phyloP scores from a whole-genome alignment of 1,140 invertebrate species.

The Melipona quadrifasciata region DNA sequence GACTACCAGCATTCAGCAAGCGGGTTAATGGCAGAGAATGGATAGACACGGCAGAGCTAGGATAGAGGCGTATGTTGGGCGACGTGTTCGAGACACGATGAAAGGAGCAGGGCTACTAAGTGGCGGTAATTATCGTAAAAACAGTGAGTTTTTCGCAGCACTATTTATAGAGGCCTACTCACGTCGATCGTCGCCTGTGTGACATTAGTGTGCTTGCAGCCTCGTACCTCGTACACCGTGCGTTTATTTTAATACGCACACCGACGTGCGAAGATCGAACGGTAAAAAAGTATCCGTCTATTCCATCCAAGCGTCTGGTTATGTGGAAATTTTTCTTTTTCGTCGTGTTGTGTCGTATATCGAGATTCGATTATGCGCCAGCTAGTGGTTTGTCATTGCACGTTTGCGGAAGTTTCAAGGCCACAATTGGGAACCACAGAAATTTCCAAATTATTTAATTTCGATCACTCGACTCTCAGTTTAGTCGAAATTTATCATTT shows the following conservation, averaged over 20 bases:
- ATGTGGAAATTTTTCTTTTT: slow-evolving; percentile 64
- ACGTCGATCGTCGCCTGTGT: slow-evolving; percentile 65
- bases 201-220: slow-evolving; percentile 13
- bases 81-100: slow-evolving; percentile 43
- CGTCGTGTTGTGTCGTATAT: neutral
- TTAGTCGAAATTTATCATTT: no score
- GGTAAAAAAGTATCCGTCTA: neutral
- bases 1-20: neutral
- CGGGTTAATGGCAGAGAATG: slow-evolving; percentile 10
- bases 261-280: neutral
- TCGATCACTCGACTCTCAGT: no score
- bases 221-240: neutral
- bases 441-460: no score
- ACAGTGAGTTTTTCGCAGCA: slow-evolving; percentile 74
- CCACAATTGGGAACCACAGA: no score
- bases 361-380: no score
- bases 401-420: no score
- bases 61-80: neutral
- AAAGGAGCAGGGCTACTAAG: slow-evolving; percentile 72
- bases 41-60: neutral
- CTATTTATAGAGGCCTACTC: slow-evolving; percentile 80
- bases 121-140: slow-evolving; percentile 78
- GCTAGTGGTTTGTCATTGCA: no score
- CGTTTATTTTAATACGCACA: slow-evolving; percentile 36
- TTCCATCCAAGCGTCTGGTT: neutral